Percentiles rank a stretch among this genome's conserved stretches.
Evolutionary conservation across 2,797 vertebrate genomes (phyloP).

Genomic region (Microcaecilia unicolor): DNA sequence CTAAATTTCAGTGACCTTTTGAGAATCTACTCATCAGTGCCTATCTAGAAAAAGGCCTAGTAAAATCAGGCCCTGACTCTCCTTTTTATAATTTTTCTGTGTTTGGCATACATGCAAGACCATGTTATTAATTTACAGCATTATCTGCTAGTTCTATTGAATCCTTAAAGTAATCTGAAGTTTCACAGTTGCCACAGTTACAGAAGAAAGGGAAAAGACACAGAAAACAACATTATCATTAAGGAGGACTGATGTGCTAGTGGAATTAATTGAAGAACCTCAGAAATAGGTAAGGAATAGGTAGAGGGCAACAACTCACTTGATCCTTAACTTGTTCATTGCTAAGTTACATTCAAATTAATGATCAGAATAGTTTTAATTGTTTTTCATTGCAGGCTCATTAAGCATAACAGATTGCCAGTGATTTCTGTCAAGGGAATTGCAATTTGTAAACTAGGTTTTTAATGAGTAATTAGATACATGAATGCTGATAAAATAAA

Average conservation of each 20-base stretch:
- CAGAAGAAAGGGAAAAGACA: background rate
- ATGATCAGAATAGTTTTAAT: constrained; percentile 15
- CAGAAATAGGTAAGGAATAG: background rate
- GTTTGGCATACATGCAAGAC: no score
- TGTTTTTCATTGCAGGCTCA: constrained; percentile 10
- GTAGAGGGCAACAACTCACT: background rate
- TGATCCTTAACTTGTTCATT: constrained; percentile 6
- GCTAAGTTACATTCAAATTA: constrained; percentile 8
- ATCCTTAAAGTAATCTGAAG: no score
- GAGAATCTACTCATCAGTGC: no score
- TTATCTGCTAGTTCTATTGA: no score
- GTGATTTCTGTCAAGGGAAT: constrained; percentile 3
- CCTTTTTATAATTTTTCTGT: no score
- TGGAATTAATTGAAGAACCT: constrained; percentile 12
- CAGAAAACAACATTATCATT: background rate
- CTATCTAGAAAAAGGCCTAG: no score
- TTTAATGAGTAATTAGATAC: constrained; percentile 11
- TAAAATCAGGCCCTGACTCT: no score
- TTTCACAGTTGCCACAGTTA: no score
- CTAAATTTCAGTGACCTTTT: no score
- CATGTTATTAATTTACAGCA: no score
- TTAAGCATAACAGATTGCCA: constrained; percentile 13
- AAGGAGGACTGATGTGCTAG: constrained; percentile 3
- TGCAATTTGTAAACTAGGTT: constrained; percentile 12
- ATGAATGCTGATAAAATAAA: background rate